These are phyloP conservation scores for Hemibagrus wyckioides DNA, from an alignment of 2,113 vertebrate genomes.

Conservation along the genomic window DNA sequence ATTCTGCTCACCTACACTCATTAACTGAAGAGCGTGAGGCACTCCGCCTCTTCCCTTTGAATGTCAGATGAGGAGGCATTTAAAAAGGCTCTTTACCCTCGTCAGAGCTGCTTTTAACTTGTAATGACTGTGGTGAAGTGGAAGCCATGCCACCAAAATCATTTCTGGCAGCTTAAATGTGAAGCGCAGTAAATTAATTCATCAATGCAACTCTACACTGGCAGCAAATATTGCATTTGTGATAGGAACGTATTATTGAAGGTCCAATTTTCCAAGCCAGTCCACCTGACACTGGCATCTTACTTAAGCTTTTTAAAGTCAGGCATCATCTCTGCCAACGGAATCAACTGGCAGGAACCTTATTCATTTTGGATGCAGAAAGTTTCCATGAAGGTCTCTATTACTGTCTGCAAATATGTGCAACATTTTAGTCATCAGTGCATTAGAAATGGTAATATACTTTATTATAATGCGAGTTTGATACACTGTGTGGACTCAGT, in stretches of 20 bases:
- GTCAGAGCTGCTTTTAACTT: constrained; percentile 18
- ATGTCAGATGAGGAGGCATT: background rate
- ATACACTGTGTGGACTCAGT: background rate
- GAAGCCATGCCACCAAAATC: constrained; percentile 16
- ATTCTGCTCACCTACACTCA: constrained; percentile 27
- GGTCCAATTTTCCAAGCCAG: background rate
- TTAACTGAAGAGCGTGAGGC: constrained; percentile 28
- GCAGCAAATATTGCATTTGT: background rate
- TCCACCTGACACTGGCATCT: constrained; percentile 2
- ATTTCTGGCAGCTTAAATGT: constrained; percentile 21
- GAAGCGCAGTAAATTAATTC: constrained; percentile 2
- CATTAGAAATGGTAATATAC: background rate
- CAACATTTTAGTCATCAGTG: background rate
- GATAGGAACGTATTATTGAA: constrained; percentile 20
- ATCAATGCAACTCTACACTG: background rate
- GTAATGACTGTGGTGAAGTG: background rate
- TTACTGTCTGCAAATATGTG: background rate
- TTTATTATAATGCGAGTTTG: background rate
- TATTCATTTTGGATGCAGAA: background rate
- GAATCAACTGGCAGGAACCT: background rate
- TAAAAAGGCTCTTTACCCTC: constrained; percentile 14
- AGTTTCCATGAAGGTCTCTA: background rate
- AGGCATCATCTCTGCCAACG: background rate
- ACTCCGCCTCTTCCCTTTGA: constrained; percentile 24
- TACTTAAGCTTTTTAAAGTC: background rate